Conservation (phyloP, 2,888 invertebrate genomes). For the Pantelozetes paolii region DNA sequence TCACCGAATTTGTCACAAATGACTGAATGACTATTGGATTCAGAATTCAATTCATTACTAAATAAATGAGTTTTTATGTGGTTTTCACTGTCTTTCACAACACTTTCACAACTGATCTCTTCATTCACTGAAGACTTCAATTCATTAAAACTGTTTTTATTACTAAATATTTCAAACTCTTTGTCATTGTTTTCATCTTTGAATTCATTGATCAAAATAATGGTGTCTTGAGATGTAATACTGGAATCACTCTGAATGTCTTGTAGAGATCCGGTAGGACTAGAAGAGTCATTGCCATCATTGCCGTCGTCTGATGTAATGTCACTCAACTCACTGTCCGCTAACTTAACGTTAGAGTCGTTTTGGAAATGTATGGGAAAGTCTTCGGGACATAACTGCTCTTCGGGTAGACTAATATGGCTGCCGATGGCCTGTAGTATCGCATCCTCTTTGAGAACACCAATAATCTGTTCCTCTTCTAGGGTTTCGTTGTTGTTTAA, state of each 20-base stretch:
- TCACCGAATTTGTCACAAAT: neutral
- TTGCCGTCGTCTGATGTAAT: constrained; percentile 27
- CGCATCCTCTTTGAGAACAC: constrained; percentile 44
- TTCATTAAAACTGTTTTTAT: neutral
- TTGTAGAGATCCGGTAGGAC: constrained; percentile 42
- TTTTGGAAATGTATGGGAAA: constrained; percentile 38
- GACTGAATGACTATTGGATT: neutral
- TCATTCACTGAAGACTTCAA: neutral
- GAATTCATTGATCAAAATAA: constrained; percentile 44
- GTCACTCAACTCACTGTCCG: constrained; percentile 20
- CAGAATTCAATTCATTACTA: neutral
- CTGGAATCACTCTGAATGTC: constrained; percentile 46
- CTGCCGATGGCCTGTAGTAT: constrained; percentile 43
- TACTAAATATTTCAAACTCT: neutral
- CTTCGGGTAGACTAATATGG: constrained; percentile 39
- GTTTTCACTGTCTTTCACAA: too few relatives aligned
- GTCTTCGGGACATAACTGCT: constrained; percentile 36
- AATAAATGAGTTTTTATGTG: neutral
- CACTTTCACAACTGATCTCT: neutral
- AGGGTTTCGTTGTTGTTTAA: constrained; percentile 43
- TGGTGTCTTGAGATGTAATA: constrained; percentile 48
- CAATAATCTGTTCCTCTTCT: constrained; percentile 44
- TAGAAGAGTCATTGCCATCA: too few relatives aligned
- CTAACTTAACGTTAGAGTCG: neutral
- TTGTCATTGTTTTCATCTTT: neutral